Evolutionary conservation across 2,888 invertebrate species (phyloP).

Genomic region (Lissonota sp.): DNA sequence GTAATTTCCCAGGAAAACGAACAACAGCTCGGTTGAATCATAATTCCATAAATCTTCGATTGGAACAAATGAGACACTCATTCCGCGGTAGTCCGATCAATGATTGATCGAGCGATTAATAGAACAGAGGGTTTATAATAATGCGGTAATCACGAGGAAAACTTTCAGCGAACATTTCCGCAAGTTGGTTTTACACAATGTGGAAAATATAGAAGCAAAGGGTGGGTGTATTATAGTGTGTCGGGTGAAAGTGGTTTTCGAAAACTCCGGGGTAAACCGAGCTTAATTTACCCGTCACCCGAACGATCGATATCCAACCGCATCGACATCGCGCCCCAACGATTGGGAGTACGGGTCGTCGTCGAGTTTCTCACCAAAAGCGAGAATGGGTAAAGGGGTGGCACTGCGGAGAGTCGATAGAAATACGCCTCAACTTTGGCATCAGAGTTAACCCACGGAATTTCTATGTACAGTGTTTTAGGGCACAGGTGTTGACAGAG

Average conservation of each 20-base stretch:
- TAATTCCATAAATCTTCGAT: slow-evolving; percentile 9
- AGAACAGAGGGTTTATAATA: too few relatives aligned
- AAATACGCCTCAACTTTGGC: slow-evolving; percentile 61
- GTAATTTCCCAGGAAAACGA: slow-evolving; percentile 17
- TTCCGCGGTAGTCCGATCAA: background rate
- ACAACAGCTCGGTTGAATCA: background rate
- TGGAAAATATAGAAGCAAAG: background rate
- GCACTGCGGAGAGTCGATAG: slow-evolving; percentile 29
- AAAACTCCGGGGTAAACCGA: slow-evolving; percentile 69
- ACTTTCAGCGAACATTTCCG: slow-evolving; percentile 11
- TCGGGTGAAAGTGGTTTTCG: slow-evolving; percentile 47
- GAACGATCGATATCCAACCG: slow-evolving; percentile 67
- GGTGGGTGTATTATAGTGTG: slow-evolving; percentile 5
- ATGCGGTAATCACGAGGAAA: background rate
- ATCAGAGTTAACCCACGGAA: slow-evolving; percentile 52
- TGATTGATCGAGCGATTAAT: too few relatives aligned
- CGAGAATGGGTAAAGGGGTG: background rate
- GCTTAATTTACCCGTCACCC: slow-evolving; percentile 74
- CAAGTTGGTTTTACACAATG: slow-evolving; percentile 14
- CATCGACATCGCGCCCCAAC: slow-evolving; percentile 58
- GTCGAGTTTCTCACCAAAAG: slow-evolving; percentile 31
- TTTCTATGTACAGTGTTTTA: slow-evolving; percentile 48
- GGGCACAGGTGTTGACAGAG: slow-evolving; percentile 27
- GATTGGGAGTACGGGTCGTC: slow-evolving; percentile 3
- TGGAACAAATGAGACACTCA: background rate